Base-by-base conservation (phyloP, 1,140 invertebrate species). In the Telenomus remus region DNA sequence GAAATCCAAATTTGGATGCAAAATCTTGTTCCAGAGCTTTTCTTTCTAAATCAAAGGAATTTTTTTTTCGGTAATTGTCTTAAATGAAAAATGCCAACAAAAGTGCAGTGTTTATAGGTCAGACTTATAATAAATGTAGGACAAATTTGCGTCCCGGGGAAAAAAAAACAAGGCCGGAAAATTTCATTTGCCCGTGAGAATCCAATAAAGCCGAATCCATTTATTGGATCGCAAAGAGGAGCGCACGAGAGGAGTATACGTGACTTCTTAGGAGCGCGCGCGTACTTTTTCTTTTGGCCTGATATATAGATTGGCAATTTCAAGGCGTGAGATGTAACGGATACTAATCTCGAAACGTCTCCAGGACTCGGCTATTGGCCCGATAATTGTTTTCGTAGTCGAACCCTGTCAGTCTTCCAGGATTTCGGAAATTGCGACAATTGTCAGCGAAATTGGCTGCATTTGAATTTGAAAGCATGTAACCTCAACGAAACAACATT, bases 161-260 rank as follows among this genome's bases (percentile, higher is more conserved):
- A 27, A 39, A 64, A n/a, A 69, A 63, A 65, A 75, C 59, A 65
- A 42, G 57, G 48, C 34, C 35, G 12, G 39, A 37, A 68, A 68
- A 74, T 74, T 68, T 74, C 71, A 68, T 68, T 74, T 66, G 50
- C 48, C n/a, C 34, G 61, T 27, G 63, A 56, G 71, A 74, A 74
- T 74, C 57, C 64, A 75, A 75, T 75, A 75, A 75, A 68, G 53
- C 16, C 48, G 44, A 75, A 63, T 75, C 59, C 72, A 64, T 75
- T 75, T 75, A 69, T 75, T 75, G 48, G 51, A 9, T 53, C 53
- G 47, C 53, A 74, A 74, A 74, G 57, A 63, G 13, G 11, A 12
- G n/a, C 34, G 34, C 16, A 54, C 12, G 49, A 60, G 49, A 57
- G 19, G 49, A 27, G 50, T 37, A 69, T 69, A 76, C 72, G 59